Conservation (phyloP, 2,113 vertebrate species). For the Numenius arquata region DNA sequence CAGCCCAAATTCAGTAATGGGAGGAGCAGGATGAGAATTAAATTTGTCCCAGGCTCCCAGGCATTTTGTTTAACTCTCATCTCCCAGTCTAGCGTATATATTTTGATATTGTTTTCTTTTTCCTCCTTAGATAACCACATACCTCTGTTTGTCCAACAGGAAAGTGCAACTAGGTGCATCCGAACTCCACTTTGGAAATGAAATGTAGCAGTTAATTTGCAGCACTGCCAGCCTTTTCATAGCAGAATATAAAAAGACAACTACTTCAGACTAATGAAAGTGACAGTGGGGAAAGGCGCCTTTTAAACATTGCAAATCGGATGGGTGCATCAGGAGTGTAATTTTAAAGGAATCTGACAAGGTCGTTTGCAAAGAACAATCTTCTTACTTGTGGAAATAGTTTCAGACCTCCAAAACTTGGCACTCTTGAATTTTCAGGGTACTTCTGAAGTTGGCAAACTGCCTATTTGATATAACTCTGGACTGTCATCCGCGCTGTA, state of each 20-base stretch:
- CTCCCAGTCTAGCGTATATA: not conserved
- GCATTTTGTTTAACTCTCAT: not conserved
- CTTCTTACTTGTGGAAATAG: not conserved
- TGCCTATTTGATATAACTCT: not conserved
- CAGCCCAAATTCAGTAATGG: not conserved
- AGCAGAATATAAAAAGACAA: slow-evolving; percentile 1
- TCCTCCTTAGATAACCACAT: not conserved
- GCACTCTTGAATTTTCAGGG: not conserved
- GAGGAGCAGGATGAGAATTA: not conserved
- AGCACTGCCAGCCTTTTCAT: not conserved
- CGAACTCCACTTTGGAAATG: slow-evolving; percentile 2
- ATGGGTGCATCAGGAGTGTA: slow-evolving; percentile 12
- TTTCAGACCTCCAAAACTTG: slow-evolving; percentile 6
- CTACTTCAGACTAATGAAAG: slow-evolving; percentile 39
- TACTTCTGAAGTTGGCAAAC: not conserved
- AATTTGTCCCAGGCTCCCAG: not conserved
- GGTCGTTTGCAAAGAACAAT: not conserved
- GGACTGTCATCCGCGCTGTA: not conserved
- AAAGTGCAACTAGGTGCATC: not conserved
- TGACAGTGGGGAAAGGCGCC: slow-evolving; percentile 19
- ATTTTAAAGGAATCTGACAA: slow-evolving; percentile 60
- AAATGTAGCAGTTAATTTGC: slow-evolving; percentile 50
- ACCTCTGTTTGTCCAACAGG: not conserved
- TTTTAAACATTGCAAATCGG: slow-evolving; percentile 31
- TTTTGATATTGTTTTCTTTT: not conserved